These are phyloP conservation scores for Jacana jacana DNA, from an alignment of 2,113 vertebrate genomes.

Conservation along the genomic window DNA sequence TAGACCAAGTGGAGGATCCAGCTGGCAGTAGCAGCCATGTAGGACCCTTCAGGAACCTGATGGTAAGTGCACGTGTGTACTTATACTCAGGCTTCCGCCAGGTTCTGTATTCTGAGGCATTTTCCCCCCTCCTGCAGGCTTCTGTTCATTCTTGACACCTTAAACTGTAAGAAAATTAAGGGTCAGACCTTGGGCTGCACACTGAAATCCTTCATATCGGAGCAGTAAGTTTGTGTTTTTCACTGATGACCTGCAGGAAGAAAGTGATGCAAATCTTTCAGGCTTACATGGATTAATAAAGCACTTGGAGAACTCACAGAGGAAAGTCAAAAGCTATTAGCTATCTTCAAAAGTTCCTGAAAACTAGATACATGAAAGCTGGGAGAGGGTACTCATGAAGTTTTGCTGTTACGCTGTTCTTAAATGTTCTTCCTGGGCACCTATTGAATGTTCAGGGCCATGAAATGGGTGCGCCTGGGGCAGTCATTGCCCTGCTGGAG, in stretches of 20 bases:
- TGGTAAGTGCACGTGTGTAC: constrained; percentile 79
- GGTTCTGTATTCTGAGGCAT: constrained; percentile 25
- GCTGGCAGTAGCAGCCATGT: constrained; percentile 76
- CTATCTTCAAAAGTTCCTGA: not conserved
- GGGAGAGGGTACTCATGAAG: not conserved
- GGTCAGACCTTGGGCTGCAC: not conserved
- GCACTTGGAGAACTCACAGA: not conserved
- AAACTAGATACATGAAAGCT: not conserved
- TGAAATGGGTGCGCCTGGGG: not conserved
- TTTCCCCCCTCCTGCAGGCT: not conserved
- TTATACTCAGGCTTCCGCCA: constrained; percentile 74
- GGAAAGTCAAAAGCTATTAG: not conserved
- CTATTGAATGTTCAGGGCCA: not conserved
- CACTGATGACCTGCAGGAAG: not conserved
- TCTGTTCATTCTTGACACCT: not conserved
- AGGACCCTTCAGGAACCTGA: constrained; percentile 77
- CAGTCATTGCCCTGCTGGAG: not conserved
- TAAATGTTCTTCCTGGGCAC: not conserved
- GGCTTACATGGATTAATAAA: not conserved
- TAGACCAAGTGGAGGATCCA: constrained; percentile 79
- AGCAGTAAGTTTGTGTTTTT: not conserved
- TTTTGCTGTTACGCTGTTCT: not conserved
- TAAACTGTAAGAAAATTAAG: not conserved
- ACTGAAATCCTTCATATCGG: not conserved
- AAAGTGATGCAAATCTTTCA: not conserved